phyloP scores from a whole-genome alignment of 1,140 invertebrate genomes.

The Anadara kagoshimensis region DNA sequence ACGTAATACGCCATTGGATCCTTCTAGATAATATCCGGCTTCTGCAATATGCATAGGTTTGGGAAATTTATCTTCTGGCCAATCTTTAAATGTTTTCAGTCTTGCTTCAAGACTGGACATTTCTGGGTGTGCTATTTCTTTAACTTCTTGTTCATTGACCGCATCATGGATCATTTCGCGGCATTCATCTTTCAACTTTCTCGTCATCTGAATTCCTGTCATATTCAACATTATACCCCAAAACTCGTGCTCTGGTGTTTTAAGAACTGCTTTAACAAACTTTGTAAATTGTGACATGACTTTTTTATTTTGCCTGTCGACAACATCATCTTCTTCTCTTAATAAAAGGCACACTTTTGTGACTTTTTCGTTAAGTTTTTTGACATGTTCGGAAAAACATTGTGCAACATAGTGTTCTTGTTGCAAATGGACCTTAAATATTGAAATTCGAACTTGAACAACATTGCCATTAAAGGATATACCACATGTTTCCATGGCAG shows the following conservation, averaged over 20 bases:
- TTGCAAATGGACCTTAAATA: background rate
- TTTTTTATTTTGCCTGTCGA: background rate
- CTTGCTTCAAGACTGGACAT: background rate
- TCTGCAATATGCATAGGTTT: slow-evolving; percentile 5
- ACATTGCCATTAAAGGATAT: background rate
- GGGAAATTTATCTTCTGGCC: background rate
- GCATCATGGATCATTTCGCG: slow-evolving; percentile 15
- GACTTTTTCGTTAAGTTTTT: background rate
- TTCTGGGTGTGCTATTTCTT: slow-evolving; percentile 4
- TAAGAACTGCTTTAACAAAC: slow-evolving; percentile 1
- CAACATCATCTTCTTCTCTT: background rate
- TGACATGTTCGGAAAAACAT: slow-evolving; percentile 4
- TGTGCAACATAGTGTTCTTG: slow-evolving; percentile 10
- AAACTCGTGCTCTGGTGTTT: background rate
- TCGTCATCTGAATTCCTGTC: slow-evolving; percentile 1
- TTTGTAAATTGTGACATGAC: slow-evolving; percentile 16
- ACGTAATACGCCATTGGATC: background rate
- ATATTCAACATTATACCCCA: slow-evolving; percentile 23
- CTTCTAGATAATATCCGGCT: slow-evolving; percentile 12
- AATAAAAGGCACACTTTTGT: background rate
- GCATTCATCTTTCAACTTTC: slow-evolving; percentile 6
- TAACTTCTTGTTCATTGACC: slow-evolving; percentile 2
- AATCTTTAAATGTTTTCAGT: slow-evolving; percentile 1
- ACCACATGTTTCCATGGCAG: slow-evolving; percentile 22
- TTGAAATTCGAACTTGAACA: background rate